phyloP scores from a whole-genome alignment of 2,888 invertebrate species.

The Auanema freiburgensis region DNA sequence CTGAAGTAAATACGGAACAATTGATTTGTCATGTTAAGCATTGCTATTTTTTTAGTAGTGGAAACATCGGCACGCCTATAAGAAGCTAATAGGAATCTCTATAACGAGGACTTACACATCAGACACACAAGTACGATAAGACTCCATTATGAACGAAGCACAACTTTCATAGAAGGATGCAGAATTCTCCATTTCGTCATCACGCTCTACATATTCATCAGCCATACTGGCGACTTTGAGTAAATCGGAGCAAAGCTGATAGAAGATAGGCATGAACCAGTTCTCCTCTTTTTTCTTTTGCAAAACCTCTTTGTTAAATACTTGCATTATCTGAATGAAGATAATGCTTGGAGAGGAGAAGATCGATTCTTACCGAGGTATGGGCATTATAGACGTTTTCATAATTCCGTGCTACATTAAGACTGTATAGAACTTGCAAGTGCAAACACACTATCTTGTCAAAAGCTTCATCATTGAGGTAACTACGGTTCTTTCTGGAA shows the following conservation, averaged over 20 bases:
- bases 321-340: constrained; percentile 47
- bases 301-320: constrained; percentile 71
- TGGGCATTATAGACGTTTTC: constrained; percentile 46
- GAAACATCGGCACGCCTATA: constrained; percentile 79
- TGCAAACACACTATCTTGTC: constrained; percentile 46
- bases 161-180: constrained; percentile 50
- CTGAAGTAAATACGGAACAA: constrained; percentile 94
- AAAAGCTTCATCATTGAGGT: constrained; percentile 41
- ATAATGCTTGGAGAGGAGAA: not conserved
- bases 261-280: constrained; percentile 94
- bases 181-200: constrained; percentile 38
- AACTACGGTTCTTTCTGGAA: constrained; percentile 31
- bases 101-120: constrained; percentile 55
- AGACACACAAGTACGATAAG: constrained; percentile 56
- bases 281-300: constrained; percentile 87
- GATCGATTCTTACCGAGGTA: constrained; percentile 31
- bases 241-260: constrained; percentile 83
- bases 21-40: constrained; percentile 94
- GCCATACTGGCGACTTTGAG: constrained; percentile 72
- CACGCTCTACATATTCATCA: constrained; percentile 32
- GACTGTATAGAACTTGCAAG: constrained; percentile 46
- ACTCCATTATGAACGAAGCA: constrained; percentile 55
- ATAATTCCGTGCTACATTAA: constrained; percentile 38
- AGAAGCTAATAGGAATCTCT: constrained; percentile 74
- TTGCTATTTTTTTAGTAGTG: constrained; percentile 91